These are phyloP conservation scores for Portunus trituberculatus DNA, from an alignment of 1,140 invertebrate genomes.

Conservation along the genomic window DNA sequence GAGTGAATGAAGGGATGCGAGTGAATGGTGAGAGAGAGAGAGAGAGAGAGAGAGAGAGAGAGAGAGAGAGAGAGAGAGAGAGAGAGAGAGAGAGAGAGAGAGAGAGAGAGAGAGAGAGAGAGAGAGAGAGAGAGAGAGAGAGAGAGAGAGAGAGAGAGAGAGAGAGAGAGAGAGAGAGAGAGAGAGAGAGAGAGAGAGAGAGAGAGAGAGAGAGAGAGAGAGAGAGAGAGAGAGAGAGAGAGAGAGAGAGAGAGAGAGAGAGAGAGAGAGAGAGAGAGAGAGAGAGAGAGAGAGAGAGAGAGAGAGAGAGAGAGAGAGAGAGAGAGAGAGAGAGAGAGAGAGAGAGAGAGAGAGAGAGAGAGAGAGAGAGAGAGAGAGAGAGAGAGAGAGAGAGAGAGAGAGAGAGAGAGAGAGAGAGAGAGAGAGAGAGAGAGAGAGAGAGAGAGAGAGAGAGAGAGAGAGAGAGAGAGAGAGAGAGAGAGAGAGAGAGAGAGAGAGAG, in stretches of 20 bases:
- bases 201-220: not conserved
- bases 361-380: not conserved
- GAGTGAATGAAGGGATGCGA: not conserved
- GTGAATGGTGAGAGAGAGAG: not conserved
- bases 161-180: conserved; percentile 14
- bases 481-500: not conserved
- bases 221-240: not conserved
- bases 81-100: not conserved
- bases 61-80: not conserved
- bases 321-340: not conserved
- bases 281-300: too few relatives aligned
- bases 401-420: not conserved
- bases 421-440: not conserved
- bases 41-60: conserved; percentile 12
- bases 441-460: not conserved
- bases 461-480: not conserved
- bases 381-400: not conserved
- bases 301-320: too few relatives aligned
- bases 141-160: not conserved
- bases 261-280: too few relatives aligned
- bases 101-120: not conserved
- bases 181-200: not conserved
- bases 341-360: not conserved
- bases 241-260: not conserved
- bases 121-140: not conserved